These are phyloP conservation scores for Dromiciops gliroides DNA, from an alignment of 2,113 vertebrate genomes.

Conservation along the genomic window DNA sequence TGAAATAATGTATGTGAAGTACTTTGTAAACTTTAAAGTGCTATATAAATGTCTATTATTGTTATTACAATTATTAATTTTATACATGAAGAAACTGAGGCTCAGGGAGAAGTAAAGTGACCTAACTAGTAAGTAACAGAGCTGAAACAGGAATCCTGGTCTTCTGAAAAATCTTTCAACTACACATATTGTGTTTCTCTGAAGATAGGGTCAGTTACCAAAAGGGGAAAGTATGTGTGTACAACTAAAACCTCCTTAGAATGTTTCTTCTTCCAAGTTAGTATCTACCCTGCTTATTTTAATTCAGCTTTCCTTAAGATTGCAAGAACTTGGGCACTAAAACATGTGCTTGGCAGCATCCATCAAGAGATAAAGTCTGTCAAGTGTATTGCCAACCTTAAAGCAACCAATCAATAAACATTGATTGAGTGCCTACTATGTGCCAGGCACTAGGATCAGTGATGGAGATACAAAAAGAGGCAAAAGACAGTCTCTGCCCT, in stretches of 20 bases:
- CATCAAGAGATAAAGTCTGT: not conserved
- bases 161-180: not conserved
- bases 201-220: too few relatives aligned
- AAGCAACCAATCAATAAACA: not conserved
- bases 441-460: not conserved
- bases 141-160: not conserved
- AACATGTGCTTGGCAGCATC: not conserved
- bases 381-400: not conserved
- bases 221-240: accelerated
- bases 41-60: not conserved
- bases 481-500: not conserved
- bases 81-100: not conserved
- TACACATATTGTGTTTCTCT: not conserved
- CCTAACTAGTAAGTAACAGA: not conserved
- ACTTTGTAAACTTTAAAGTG: not conserved
- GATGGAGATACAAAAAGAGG: not conserved
- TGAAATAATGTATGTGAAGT: not conserved
- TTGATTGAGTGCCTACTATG: not conserved
- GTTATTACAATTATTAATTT: not conserved
- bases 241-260: accelerated
- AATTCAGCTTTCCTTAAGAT: not conserved
- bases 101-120: not conserved
- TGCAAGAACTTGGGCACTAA: not conserved
- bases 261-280: not conserved
- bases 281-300: not conserved